Evolutionary conservation across 2,797 vertebrate species (phyloP).

Genomic region (Erithacus rubecula): DNA sequence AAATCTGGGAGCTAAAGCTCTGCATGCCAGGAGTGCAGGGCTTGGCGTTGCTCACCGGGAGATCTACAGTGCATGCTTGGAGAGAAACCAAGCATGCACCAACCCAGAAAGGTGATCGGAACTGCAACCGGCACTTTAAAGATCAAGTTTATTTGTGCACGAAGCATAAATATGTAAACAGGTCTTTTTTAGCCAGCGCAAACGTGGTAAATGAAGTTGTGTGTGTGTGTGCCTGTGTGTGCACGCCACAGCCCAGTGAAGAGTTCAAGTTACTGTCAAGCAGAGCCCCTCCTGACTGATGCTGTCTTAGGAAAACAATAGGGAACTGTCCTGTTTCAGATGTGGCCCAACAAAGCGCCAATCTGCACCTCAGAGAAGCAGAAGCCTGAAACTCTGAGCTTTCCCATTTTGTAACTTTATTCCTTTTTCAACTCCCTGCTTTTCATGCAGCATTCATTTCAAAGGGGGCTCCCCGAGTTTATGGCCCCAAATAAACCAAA

Average conservation of each 20-base stretch:
- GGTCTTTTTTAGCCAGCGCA: background rate
- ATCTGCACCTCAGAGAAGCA: background rate
- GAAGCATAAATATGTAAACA: constrained; percentile 18
- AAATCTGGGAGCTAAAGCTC: background rate
- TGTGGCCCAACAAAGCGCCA: background rate
- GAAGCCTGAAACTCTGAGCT: background rate
- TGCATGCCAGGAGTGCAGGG: background rate
- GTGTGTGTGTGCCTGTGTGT: background rate
- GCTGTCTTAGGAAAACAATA: background rate
- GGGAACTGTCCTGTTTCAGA: background rate
- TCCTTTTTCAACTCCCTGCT: background rate
- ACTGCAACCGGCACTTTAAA: background rate
- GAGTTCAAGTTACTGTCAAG: background rate
- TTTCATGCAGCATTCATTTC: constrained; percentile 42
- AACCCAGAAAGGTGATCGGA: background rate
- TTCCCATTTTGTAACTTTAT: background rate
- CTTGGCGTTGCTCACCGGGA: background rate
- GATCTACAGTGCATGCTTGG: background rate
- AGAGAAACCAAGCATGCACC: background rate
- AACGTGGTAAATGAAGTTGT: background rate
- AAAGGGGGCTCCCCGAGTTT: constrained; percentile 27
- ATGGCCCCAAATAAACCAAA: constrained; percentile 22
- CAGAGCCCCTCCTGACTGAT: background rate
- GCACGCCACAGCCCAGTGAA: background rate
- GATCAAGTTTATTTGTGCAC: constrained; percentile 6